Base-by-base conservation (phyloP, 2,888 invertebrate genomes). In the Blastobasis adustella region DNA sequence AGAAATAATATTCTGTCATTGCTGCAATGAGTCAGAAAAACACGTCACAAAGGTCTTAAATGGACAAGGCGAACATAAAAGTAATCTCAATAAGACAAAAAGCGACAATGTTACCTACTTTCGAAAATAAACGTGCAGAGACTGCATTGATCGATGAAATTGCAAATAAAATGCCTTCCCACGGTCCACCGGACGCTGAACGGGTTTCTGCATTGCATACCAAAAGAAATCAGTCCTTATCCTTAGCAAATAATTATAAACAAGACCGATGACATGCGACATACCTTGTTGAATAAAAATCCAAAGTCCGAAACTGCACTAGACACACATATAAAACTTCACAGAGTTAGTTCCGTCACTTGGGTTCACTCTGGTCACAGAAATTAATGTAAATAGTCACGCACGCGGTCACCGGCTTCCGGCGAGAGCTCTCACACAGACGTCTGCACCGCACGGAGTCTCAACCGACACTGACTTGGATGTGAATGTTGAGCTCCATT, bases 101-200 rank as follows among this genome's bases (percentile, higher is more conserved):
- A 23, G 23, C 23, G 23, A 23, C 23, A 23, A 23, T 23, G 23
- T 23, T 23, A 23, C 3, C 23, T 23, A 23, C 23, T 23, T 23
- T 23, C 23, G 54, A 57, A 39, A 49, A 43, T 37, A 46, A 37
- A 46, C 4, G 39, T 5, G 36, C 49, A 44, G 52, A 54, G 46
- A 7, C 10, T 6, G 37, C 36, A 46, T 8, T 38, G 38, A 70
- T 71, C 67, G 69, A 55, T 53, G 46, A 53, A 45, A 70, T 68
- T 63, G 67, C 81, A 74, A 80, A 69, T 68, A 62, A 67, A 75
- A 78, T 79, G 62, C 76, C 80, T 85, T 86, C 86, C 82, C 86
- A 86, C 86, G 84, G 73, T 71, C 65, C 70, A 71, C 75, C 82
- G 81, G 77, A 82, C 79, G 75, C 76, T 73, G 79, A 85, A 84